These are phyloP conservation scores for Anadara kagoshimensis DNA, from an alignment of 1,140 invertebrate species.

Conservation along the genomic window DNA sequence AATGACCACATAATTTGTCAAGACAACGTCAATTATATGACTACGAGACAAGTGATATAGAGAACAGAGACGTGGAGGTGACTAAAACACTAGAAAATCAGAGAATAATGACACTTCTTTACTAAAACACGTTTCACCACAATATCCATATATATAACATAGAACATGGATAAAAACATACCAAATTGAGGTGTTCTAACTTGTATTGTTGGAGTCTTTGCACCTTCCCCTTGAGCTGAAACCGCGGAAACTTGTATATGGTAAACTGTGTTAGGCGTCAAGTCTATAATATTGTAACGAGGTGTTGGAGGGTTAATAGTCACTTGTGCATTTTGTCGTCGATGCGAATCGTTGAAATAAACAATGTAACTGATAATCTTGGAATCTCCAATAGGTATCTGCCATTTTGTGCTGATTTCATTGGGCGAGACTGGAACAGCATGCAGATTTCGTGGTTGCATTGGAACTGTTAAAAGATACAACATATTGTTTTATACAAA, in stretches of 20 bases:
- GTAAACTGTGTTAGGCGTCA: conserved; percentile 97
- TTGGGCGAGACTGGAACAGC: conserved; percentile 78
- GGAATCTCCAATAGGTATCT: conserved; percentile 87
- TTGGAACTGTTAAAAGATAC: conserved; percentile 83
- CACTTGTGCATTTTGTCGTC: conserved; percentile 81
- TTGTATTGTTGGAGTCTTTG: conserved; percentile 93
- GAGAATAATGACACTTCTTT: too few relatives aligned
- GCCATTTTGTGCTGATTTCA: conserved; percentile 90
- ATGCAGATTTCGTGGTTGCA: conserved; percentile 90
- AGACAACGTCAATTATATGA: conserved; percentile 6
- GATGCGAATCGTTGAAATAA: conserved; percentile 96
- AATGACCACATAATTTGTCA: not conserved
- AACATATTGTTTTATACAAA: not conserved
- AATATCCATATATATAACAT: conserved; percentile 27
- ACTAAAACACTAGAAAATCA: conserved; percentile 25
- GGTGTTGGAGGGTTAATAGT: conserved; percentile 83
- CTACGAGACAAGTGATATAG: not conserved
- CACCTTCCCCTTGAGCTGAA: conserved; percentile 93
- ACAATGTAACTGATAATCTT: conserved; percentile 96
- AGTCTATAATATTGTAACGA: conserved; percentile 87
- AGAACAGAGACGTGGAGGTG: not conserved
- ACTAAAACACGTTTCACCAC: not conserved
- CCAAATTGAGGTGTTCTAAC: conserved; percentile 97
- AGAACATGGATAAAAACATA: conserved; percentile 78
- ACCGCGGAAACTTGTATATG: conserved; percentile 96